phyloP scores from a whole-genome alignment of 2,797 vertebrate genomes.

The Masticophis lateralis region DNA sequence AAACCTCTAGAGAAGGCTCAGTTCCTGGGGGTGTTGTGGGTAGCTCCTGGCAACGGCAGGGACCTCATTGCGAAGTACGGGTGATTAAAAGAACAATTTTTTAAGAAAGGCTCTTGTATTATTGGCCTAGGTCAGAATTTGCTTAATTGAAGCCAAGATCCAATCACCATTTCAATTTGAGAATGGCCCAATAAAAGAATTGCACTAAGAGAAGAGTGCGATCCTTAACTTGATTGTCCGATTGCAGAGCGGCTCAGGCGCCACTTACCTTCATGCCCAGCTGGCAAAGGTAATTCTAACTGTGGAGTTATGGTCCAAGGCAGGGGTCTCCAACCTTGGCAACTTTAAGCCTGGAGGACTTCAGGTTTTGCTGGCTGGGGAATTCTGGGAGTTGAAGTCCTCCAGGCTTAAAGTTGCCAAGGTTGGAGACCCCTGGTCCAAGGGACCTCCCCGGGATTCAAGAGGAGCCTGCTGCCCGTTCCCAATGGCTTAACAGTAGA shows the following conservation, averaged over 20 bases:
- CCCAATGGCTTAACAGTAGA: background rate
- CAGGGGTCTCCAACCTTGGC: no score
- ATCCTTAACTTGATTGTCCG: background rate
- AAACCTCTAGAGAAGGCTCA: background rate
- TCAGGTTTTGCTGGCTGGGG: no score
- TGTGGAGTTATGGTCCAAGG: background rate
- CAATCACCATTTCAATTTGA: background rate
- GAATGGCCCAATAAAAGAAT: background rate
- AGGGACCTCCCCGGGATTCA: background rate
- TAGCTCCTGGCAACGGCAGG: background rate
- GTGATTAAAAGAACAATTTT: background rate
- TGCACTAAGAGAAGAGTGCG: background rate
- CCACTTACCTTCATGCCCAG: background rate
- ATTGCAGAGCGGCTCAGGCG: background rate
- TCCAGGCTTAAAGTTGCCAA: no score
- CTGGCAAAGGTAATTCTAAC: background rate
- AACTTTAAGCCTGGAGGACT: no score
- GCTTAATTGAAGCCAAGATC: background rate
- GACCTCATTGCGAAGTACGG: background rate
- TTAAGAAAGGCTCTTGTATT: background rate
- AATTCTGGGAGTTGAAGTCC: no score
- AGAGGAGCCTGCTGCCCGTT: background rate
- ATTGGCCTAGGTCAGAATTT: background rate
- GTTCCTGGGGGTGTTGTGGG: background rate
- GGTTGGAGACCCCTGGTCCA: background rate